Percentiles rank a stretch among this genome's conserved stretches.
phyloP scores from a whole-genome alignment of 92 coral and sea anemone species.

The Porites cylindrica region DNA sequence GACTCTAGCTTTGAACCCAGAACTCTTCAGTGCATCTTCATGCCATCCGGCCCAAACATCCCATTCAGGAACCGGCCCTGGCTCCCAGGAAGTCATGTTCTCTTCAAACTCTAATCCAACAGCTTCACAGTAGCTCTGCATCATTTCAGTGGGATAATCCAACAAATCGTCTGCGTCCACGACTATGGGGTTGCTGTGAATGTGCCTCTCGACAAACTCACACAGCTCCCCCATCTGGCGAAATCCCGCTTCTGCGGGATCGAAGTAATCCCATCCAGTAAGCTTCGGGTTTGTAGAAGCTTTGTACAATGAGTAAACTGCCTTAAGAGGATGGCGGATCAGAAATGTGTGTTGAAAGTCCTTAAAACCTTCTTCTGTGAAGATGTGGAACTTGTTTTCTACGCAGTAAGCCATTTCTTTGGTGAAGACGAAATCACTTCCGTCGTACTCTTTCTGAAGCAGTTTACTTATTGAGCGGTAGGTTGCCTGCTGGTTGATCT shows the following conservation, averaged over 20 bases:
- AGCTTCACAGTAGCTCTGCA: conserved; percentile 93
- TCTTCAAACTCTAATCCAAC: conserved; percentile 82
- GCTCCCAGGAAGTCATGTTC: conserved; percentile 94
- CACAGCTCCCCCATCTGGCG: conserved; percentile 90
- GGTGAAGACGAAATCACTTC: conserved; percentile 85
- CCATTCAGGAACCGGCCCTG: conserved; percentile 93
- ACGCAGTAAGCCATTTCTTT: conserved; percentile 96
- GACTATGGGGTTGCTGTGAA: conserved; percentile 78
- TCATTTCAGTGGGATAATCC: conserved; percentile 79
- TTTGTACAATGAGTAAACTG: conserved; percentile 83
- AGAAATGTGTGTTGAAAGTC: conserved; percentile 86
- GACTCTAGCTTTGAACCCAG: conserved; percentile 77
- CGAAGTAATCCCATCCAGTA: conserved; percentile 97
- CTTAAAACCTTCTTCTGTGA: conserved; percentile 83
- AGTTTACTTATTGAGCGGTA: conserved; percentile 71
- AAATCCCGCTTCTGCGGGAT: conserved; percentile 90
- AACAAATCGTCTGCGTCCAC: conserved; percentile 96
- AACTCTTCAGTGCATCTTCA: conserved; percentile 87
- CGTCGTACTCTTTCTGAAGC: conserved; percentile 87
- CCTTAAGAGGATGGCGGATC: conserved; percentile 89
- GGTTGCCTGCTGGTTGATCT: conserved; percentile 75
- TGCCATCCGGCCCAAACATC: conserved; percentile 97
- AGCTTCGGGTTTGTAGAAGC: conserved; percentile 91
- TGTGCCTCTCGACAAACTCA: conserved; percentile 74
- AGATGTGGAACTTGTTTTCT: conserved; percentile 78